Evolutionary conservation across 2,888 invertebrate genomes (phyloP), one percentile per base, ranked within the genome.

Genomic region (Drosophila nigricruria): DNA sequence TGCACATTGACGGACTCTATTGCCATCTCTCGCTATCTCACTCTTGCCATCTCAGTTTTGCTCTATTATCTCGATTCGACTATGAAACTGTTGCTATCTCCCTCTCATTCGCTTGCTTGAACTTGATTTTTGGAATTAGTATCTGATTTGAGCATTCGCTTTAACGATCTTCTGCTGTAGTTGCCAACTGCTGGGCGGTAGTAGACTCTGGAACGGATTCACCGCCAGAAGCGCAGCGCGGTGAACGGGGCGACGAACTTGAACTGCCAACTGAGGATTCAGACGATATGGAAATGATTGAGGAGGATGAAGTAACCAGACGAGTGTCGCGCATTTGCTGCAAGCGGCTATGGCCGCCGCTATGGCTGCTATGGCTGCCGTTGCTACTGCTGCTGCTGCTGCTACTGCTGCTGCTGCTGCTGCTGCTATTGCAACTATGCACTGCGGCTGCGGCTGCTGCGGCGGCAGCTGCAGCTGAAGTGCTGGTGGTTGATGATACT

Each of bases 281-380:
- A 52, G 92, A 92, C 32, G 91, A 91, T 90, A 91, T 92, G 73
- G 91, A 91, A 78, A 91, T 92, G 59, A 92, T 91, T 63, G 87
- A 78, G 38, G 92, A 92, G n/a, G 90, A 86, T 23, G 92, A 90
- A 43, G 89, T 89, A 27, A 88, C 86, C 40, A 92, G 66, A 1
- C 66, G 66, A 34, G 86, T 76, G 25, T 78, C 69, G 16, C 82
- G 81, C 69, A 70, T 79, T 30, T 77, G 82, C 49, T 81, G 89
- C 77, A 76, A 57, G 25, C 70, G 80, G 36, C 57, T 69, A 49
- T 65, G 60, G 60, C 64, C 60, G 57, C 47, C 57, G 25, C 53
- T 53, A 27, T 53, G 57, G 54, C 10, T 65, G 64, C 49, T 61
- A 61, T 49, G 30, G 49, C 30, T 30, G 18, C 0, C 25, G 25